Percentiles rank a stretch among this genome's conserved stretches.
Conservation (phyloP, 2,888 invertebrate genomes). For the Hirtodrosophila alboralis region DNA sequence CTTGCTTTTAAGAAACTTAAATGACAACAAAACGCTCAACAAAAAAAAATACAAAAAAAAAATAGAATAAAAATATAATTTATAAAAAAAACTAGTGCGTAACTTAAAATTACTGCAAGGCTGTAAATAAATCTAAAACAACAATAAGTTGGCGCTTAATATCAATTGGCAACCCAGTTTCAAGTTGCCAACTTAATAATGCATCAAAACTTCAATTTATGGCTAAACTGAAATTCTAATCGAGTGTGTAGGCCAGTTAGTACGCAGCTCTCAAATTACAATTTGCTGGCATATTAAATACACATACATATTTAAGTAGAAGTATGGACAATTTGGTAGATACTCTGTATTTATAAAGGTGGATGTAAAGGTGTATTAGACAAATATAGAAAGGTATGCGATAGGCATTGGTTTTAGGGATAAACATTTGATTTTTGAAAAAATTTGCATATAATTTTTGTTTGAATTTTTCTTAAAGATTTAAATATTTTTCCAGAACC, state of each 20-base stretch:
- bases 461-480: too few relatives aligned
- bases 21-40: conserved; percentile 54
- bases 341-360: too few relatives aligned
- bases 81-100: conserved; percentile 37
- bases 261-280: conserved; percentile 61
- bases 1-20: conserved; percentile 42
- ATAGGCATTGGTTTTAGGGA: too few relatives aligned
- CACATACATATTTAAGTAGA: conserved; percentile 6
- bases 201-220: conserved; percentile 57
- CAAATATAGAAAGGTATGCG: too few relatives aligned
- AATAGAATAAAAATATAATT: too few relatives aligned
- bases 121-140: conserved; percentile 15
- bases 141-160: conserved; percentile 33
- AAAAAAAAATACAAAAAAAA: conserved; percentile 16
- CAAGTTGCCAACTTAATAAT: conserved; percentile 55
- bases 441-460: too few relatives aligned
- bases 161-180: conserved; percentile 61
- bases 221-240: conserved; percentile 72
- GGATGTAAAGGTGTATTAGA: too few relatives aligned
- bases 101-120: conserved; percentile 21
- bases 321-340: too few relatives aligned
- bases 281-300: conserved; percentile 64
- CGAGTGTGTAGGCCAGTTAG: conserved; percentile 45
- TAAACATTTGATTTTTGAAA: too few relatives aligned
- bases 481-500: too few relatives aligned